Percentiles rank a stretch among this genome's conserved stretches.
Conservation (phyloP, 2,113 vertebrate species). For the Barbus barbus region DNA sequence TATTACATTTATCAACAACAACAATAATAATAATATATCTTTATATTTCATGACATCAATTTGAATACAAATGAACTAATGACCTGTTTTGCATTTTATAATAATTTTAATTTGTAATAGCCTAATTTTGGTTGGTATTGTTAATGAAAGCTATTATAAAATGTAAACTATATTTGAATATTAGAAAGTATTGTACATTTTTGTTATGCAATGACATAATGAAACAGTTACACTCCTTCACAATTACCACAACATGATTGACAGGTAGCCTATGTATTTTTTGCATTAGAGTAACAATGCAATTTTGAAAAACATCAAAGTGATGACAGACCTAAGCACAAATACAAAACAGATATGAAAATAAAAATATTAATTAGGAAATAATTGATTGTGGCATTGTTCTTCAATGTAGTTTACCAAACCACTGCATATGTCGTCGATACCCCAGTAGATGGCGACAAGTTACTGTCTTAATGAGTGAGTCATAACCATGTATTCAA, state of each 20-base stretch:
- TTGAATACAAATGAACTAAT: neutral
- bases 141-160: slow-evolving; percentile 38
- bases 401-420: neutral
- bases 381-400: neutral
- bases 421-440: neutral
- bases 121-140: neutral
- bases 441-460: too few species aligned
- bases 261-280: neutral
- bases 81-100: neutral
- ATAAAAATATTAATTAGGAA: slow-evolving; percentile 20
- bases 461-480: too few species aligned
- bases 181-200: slow-evolving; percentile 21
- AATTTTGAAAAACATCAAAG: neutral
- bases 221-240: slow-evolving; percentile 22
- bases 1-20: neutral
- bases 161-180: slow-evolving; percentile 6
- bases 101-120: neutral
- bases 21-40: neutral
- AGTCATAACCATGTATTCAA: too few species aligned
- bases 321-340: slow-evolving; percentile 15
- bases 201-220: slow-evolving; percentile 9
- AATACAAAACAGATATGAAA: slow-evolving; percentile 22
- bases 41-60: neutral
- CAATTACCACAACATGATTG: neutral
- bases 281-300: neutral